Evolutionary conservation across 2,797 vertebrate species (phyloP), one percentile per base, ranked within the genome.

Genomic region (Lophotriccus pileatus): DNA sequence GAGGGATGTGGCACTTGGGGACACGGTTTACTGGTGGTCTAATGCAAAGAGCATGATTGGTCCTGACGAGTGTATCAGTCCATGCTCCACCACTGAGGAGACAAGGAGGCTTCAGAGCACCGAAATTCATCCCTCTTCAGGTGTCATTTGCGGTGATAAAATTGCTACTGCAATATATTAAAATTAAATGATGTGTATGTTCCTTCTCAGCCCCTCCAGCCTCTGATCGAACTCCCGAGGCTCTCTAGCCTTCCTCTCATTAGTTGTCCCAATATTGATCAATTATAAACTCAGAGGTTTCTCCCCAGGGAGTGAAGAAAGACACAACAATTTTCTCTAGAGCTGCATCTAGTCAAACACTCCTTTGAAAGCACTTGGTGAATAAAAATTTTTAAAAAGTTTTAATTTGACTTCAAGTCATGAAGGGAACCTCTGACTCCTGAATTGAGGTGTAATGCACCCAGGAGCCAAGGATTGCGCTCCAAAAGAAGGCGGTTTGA

Each of bases 401-500:
- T 53, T 53, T 70, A 15, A 8, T 69, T 81, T 39, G 2, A 47
- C 60, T 64, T 74, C 28, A 41, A 19, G 25, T 24, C 32, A 1
- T 12, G 27, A 66, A 10, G 22, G 23, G 25, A 44, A 44, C 20
- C 36, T 4, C 30, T 67, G 36, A 41, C 2, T 9, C 4, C 27
- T 10, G 7, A 55, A 37, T 0, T 19, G 53, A 78, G 15, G 39
- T 34, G 34, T 55, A 82, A 76, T 2, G 9, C 27, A 46, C 12
- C 7, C 36, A 11, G 15, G 2, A 67, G 27, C 16, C 0, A 0
- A 63, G 18, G 14, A 12, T 0, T 25, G 10, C 19, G 9, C 27
- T 22, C 36, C 36, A 81, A 75, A 82, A 75, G 22, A 15, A 53
- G 7, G 3, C 22, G 9, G 41, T 70, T 53, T 58, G 16, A 16